Base-by-base conservation (phyloP, 2,888 invertebrate species). In the Dendrolimus houi region DNA sequence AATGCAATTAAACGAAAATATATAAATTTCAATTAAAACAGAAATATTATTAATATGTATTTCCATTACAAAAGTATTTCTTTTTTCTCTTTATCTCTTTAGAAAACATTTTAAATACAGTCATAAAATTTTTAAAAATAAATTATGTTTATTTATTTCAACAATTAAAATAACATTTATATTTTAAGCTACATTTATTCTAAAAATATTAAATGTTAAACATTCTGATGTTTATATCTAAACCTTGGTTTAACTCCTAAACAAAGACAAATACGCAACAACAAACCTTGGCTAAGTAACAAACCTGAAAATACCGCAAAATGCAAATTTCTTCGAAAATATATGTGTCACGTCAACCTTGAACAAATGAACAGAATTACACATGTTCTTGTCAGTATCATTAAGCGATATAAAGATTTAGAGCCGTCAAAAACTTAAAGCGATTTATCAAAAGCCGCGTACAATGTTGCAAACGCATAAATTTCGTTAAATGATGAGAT, bases 401-500 rank as follows among this genome's bases (percentile, higher is more conserved):
- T 47, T 47, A 47, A 47, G 47, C 47, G 47, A 47, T 47, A 47
- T 47, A 47, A 41, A 29, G 42, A 57, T 57, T 55, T 57, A 57
- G 53, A 41, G 55, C 55, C 52, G 52, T 57, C 54, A 52, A 57
- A 57, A 41, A 55, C 41, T 41, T 42, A 2, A 47, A 41, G 17
- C 42, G 42, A 17, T 55, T 55, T 57, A 57, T 57, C 55, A 53
- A 55, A 52, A 55, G 6, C 52, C 42, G 55, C 9, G 9, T 52
- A 47, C 47, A 47, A 47, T 10, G 47, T 47, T 10, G 12, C 47
- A 54, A 53, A 55, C 47, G 29, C 54, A 55, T 57, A 57, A 58
- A 58, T 58, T 42, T 41, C 52, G 53, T 53, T 52, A 55, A 58
- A 53, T 55, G 55, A 55, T 55, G 57, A 55, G 52, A 41, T 52